Percentiles rank a stretch among this genome's conserved stretches.
Evolutionary conservation across 2,797 vertebrate species (phyloP).

Genomic region (Clamator glandarius): DNA sequence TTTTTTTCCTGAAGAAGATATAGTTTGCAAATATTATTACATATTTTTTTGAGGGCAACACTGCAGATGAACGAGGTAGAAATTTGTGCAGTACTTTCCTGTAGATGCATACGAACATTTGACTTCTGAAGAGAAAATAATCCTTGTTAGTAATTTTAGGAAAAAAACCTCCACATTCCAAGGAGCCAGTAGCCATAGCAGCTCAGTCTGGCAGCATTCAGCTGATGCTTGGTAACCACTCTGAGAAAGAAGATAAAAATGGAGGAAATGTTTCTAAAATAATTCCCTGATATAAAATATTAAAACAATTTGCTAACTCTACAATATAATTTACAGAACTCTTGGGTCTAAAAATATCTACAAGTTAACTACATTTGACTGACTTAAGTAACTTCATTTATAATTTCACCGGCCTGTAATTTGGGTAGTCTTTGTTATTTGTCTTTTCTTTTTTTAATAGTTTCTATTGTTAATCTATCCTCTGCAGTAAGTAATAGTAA

Average conservation of each 20-base stretch:
- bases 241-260: neutral
- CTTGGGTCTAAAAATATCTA: neutral
- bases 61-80: neutral
- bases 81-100: neutral
- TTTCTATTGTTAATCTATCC: neutral
- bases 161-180: accelerated
- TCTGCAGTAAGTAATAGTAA: neutral
- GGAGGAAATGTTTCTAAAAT: neutral
- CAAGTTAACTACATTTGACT: too few species aligned
- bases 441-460: neutral
- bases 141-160: neutral
- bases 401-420: neutral
- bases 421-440: neutral
- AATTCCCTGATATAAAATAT: neutral
- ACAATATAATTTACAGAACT: neutral
- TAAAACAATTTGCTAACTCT: neutral
- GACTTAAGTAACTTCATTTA: neutral
- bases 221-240: neutral
- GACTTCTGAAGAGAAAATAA: neutral
- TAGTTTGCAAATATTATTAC: neutral
- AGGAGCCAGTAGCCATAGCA: neutral
- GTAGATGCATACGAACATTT: neutral
- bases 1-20: neutral
- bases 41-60: neutral
- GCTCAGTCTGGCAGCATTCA: neutral